phyloP scores from a whole-genome alignment of 2,797 vertebrate genomes.

The Coluber constrictor region DNA sequence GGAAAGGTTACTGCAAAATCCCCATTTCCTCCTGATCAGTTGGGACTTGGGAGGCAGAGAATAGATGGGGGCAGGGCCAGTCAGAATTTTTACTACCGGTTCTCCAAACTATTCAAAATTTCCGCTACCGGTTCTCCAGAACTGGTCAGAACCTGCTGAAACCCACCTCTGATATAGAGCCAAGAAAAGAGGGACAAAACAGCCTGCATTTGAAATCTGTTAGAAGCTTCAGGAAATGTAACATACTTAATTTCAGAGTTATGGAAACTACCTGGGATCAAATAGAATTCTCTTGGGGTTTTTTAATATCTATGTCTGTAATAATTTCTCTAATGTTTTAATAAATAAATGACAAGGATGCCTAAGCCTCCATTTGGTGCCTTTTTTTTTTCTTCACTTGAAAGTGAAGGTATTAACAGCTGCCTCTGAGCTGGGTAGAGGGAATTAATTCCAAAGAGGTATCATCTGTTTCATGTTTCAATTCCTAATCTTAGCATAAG shows the following conservation, averaged over 20 bases:
- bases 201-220: neutral
- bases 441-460: neutral
- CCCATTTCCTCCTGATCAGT: too few species aligned
- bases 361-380: neutral
- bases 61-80: too few species aligned
- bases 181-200: neutral
- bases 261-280: neutral
- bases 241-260: neutral
- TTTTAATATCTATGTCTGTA: neutral
- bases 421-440: neutral
- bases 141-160: too few species aligned
- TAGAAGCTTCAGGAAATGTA: neutral
- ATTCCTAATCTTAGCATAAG: neutral
- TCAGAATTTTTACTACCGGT: too few species aligned
- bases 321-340: neutral
- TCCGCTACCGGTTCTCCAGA: too few species aligned
- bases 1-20: too few species aligned
- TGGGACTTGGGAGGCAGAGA: too few species aligned
- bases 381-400: neutral
- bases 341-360: neutral
- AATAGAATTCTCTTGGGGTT: neutral
- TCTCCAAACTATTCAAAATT: too few species aligned
- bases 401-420: neutral
- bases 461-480: conserved; percentile 47
- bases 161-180: too few species aligned